A percentile compares a stretch with the other conserved stretches of the same genome.
These are phyloP conservation scores for Euleptes europaea DNA, from an alignment of 2,113 vertebrate genomes.

Conservation along the genomic window DNA sequence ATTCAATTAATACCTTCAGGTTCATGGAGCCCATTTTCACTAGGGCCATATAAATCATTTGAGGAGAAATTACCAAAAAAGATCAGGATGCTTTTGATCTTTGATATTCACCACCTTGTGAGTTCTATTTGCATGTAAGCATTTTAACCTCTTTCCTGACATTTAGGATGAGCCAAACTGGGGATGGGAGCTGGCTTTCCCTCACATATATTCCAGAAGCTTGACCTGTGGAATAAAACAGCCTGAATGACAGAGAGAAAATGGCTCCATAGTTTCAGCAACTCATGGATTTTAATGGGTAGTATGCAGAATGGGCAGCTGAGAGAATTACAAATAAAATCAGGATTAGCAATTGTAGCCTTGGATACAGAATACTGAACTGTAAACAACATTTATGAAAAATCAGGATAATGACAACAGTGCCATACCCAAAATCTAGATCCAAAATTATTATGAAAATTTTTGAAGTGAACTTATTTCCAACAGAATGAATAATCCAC, in stretches of 20 bases:
- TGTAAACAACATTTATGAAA: too few species aligned
- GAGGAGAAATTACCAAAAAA: conserved; percentile 50
- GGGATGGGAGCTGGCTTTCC: conserved; percentile 34
- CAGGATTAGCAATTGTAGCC: neutral
- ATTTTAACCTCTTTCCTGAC: conserved; percentile 42
- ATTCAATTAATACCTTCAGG: conserved; percentile 59
- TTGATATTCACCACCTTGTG: conserved; percentile 40
- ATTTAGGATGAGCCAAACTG: conserved; percentile 36
- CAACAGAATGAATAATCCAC: too few species aligned
- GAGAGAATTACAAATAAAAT: neutral
- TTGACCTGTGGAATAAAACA: neutral
- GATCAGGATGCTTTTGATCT: conserved; percentile 41
- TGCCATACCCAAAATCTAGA: too few species aligned
- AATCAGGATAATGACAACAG: too few species aligned
- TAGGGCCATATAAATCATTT: conserved; percentile 41
- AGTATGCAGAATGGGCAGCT: neutral
- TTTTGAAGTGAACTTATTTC: too few species aligned
- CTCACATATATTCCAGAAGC: neutral
- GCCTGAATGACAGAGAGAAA: neutral
- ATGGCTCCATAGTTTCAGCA: neutral
- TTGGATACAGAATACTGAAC: neutral
- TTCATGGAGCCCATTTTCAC: conserved; percentile 21
- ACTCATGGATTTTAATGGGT: neutral
- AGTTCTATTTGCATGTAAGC: conserved; percentile 40
- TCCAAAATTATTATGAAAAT: too few species aligned